Evolutionary conservation across 1,140 invertebrate genomes (phyloP), one percentile per base, ranked within the genome.

Genomic region (Magallana gigas): DNA sequence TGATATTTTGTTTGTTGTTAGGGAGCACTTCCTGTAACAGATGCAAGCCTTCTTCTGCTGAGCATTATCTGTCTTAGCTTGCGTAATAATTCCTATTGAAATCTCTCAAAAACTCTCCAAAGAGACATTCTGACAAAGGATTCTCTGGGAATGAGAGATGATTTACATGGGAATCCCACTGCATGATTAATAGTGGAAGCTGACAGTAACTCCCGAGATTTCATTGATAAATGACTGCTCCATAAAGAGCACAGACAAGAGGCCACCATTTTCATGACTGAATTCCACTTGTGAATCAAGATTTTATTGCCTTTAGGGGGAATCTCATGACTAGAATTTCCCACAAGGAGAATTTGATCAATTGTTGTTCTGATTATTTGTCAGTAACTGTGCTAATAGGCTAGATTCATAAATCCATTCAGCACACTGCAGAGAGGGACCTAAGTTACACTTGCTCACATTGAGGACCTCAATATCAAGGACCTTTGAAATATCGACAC

Each of bases 281-380:
- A 76, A 76, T 76, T 29, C 68, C 68, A 76, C 68, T 76, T 76
- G 68, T 76, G 68, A 76, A 76, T 76, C 68, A 23, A 76, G 36
- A 29, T 76, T 76, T 76, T 76, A 76, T 36, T 7, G 68, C 23
- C 68, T 11, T 36, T 76, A 76, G 68, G 68, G 68, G 23, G 68
- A 36, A 36, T 36, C 36, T 76, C 68, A 76, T 76, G 68, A 29
- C 68, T 76, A 29, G 68, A 76, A 64, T 29, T 76, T 76, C 68
- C 68, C 68, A 76, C 68, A 76, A 76, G 68, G 68, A 76, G 68
- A 76, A 76, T 76, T 76, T 29, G 23, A 76, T 76, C 68, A 76
- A 76, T 76, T 29, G n/a, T 18, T 76, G 12, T 12, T 76, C 18
- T 76, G 18, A 76, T 76, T 29, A 76, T 76, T 76, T 76, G 68